Conservation (phyloP, 2,113 vertebrate species). For the Pangasianodon hypophthalmus region DNA sequence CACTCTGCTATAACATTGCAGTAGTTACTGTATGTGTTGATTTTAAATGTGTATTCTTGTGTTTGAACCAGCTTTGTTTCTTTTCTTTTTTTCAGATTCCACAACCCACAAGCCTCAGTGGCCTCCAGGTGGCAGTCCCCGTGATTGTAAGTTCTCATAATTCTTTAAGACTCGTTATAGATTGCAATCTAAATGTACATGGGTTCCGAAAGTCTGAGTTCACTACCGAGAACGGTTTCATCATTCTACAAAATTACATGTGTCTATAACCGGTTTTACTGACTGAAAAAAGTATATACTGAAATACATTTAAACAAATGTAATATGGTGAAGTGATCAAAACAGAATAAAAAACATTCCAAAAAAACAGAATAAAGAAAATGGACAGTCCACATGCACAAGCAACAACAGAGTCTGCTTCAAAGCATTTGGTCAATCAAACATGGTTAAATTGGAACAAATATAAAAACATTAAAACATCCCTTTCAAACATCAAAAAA, state of each 20-base stretch:
- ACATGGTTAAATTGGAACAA: not conserved
- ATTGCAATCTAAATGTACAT: not conserved
- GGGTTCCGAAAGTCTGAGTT: not conserved
- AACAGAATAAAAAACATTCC: not conserved
- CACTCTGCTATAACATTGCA: not conserved
- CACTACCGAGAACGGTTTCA: not conserved
- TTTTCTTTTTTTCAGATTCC: constrained; percentile 54
- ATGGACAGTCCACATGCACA: not conserved
- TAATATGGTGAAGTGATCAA: not conserved
- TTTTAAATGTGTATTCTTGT: not conserved
- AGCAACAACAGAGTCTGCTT: not conserved
- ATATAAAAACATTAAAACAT: not conserved
- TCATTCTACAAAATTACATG: not conserved
- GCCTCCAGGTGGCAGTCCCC: rapidly evolving
- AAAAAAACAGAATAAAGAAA: not conserved
- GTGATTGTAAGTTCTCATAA: constrained; percentile 46
- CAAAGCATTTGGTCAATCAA: not conserved
- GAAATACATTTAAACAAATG: not conserved
- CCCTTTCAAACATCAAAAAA: not conserved
- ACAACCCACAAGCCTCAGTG: not conserved
- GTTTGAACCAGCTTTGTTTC: not conserved
- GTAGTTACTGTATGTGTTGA: not conserved
- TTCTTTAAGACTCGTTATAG: not conserved
- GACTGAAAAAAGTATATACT: no score
- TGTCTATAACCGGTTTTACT: not conserved